Conservation (phyloP, 92 coral and sea anemone species). For the Actinostola sp. region DNA sequence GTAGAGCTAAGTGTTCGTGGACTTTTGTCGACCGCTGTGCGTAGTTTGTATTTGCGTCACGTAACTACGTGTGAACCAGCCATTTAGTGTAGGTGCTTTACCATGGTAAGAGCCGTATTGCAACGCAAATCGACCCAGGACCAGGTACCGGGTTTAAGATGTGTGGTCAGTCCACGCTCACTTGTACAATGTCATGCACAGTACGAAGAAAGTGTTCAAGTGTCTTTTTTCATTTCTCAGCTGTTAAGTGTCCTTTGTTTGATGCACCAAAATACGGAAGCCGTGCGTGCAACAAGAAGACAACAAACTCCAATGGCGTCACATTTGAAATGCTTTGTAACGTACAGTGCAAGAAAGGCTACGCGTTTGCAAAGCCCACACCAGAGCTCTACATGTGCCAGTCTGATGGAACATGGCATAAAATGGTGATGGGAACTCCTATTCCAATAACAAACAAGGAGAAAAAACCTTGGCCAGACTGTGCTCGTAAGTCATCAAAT, state of each 20-base stretch:
- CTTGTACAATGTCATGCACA: too few relatives aligned
- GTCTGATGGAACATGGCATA: constrained; percentile 81
- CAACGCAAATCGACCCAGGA: too few relatives aligned
- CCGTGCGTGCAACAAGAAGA: constrained; percentile 78
- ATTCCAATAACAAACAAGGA: constrained; percentile 41
- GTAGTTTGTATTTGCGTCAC: too few relatives aligned
- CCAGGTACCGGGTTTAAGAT: too few relatives aligned
- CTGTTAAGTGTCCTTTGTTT: constrained; percentile 77
- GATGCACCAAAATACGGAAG: constrained; percentile 82
- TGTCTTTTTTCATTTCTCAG: constrained; percentile 24
- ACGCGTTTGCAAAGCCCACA: constrained; percentile 71
- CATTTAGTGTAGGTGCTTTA: too few relatives aligned
- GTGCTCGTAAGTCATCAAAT: constrained; percentile 71
- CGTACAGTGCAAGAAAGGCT: constrained; percentile 81
- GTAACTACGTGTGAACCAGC: too few relatives aligned
- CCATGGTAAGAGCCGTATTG: too few relatives aligned
- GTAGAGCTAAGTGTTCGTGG: too few relatives aligned
- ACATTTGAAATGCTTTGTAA: constrained; percentile 79
- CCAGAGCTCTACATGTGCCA: constrained; percentile 68
- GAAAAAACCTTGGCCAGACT: constrained; percentile 93
- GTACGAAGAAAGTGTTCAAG: too few relatives aligned
- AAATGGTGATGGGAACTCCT: constrained; percentile 42
- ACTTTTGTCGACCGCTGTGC: too few relatives aligned
- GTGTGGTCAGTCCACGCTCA: too few relatives aligned
- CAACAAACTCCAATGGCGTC: constrained; percentile 56